Conservation (phyloP, 2,113 vertebrate genomes). For the Daboia siamensis region DNA sequence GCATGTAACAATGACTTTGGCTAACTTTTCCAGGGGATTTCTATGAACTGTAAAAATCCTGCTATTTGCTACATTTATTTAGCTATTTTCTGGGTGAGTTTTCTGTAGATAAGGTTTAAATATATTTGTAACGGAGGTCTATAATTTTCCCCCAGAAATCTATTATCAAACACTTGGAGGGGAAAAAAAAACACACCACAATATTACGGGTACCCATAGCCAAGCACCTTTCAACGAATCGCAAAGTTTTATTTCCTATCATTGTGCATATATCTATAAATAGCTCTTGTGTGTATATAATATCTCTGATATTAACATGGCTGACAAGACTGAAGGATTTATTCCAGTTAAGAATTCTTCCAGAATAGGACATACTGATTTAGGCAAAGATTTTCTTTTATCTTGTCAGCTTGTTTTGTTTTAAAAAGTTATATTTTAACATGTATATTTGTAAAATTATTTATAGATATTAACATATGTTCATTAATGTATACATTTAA, state of each 20-base stretch:
- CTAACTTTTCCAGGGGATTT: not conserved
- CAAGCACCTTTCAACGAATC: conserved; percentile 73
- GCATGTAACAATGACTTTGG: not conserved
- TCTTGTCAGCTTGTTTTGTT: conserved; percentile 75
- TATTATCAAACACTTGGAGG: conserved; percentile 64
- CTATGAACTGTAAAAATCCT: not conserved
- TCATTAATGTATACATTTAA: conserved; percentile 77
- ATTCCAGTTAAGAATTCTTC: conserved; percentile 67
- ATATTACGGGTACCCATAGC: conserved; percentile 76
- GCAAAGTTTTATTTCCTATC: conserved; percentile 75
- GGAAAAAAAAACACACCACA: conserved; percentile 23
- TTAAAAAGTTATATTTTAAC: conserved; percentile 86
- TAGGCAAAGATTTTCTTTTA: conserved; percentile 70
- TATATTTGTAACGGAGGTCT: not conserved
- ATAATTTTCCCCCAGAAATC: not conserved
- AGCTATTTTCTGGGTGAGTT: not conserved
- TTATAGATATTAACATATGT: conserved; percentile 89
- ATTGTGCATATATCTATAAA: conserved; percentile 80
- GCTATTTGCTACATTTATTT: not conserved
- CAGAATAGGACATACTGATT: conserved; percentile 83
- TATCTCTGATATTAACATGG: conserved; percentile 72
- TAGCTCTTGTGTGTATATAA: conserved; percentile 60
- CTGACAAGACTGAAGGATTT: conserved; percentile 67
- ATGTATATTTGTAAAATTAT: conserved; percentile 98
- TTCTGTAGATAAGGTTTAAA: not conserved